phyloP scores from a whole-genome alignment of 2,113 vertebrate species.

The Hyaena hyaena region DNA sequence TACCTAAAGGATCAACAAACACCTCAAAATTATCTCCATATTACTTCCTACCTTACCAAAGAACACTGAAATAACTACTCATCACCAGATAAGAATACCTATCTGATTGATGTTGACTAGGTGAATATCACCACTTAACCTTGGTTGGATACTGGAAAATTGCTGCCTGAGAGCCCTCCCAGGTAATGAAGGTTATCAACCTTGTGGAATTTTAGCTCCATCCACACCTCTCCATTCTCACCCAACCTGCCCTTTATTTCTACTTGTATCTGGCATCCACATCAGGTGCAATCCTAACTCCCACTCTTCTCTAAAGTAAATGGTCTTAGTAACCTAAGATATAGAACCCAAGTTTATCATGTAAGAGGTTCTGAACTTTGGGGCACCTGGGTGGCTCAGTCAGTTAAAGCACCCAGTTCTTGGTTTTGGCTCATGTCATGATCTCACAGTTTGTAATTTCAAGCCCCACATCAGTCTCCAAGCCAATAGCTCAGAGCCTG shows the following conservation, averaged over 20 bases:
- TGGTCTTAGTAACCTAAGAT: neutral
- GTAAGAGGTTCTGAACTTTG: neutral
- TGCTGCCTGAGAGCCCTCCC: neutral
- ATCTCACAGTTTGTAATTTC: too few species aligned
- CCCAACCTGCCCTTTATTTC: neutral
- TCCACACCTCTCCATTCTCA: neutral
- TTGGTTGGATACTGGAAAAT: neutral
- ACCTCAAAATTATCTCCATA: neutral
- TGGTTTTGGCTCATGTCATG: too few species aligned
- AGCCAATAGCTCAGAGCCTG: too few species aligned
- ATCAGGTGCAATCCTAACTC: neutral
- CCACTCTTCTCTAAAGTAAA: neutral
- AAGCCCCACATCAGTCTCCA: too few species aligned
- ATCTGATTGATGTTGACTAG: neutral
- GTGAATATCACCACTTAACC: neutral
- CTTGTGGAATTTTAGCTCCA: neutral
- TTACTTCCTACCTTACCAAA: neutral
- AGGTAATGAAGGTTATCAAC: neutral
- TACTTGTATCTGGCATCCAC: neutral
- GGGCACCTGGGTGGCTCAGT: too few species aligned
- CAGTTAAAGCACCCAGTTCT: too few species aligned
- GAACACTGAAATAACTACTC: neutral
- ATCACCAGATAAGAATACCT: neutral
- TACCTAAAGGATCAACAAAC: neutral
- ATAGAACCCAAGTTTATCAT: neutral